Evolutionary conservation across 2,113 vertebrate genomes (phyloP).

Genomic region (Cyanistes caeruleus): DNA sequence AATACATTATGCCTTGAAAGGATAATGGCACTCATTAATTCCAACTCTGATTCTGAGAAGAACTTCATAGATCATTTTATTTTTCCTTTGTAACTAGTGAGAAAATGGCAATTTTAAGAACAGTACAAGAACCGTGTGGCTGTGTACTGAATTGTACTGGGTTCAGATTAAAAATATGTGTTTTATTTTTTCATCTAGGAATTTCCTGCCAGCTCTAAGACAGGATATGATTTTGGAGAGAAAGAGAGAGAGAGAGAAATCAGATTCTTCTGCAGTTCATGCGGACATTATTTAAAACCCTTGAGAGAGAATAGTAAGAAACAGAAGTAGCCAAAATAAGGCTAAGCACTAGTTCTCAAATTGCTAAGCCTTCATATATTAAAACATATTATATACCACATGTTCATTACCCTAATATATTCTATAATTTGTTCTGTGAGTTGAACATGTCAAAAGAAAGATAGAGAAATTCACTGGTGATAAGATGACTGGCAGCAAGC

Average conservation of each 20-base stretch:
- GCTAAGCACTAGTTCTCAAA: constrained; percentile 11
- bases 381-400: not conserved
- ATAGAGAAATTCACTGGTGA: not conserved
- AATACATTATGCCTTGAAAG: not conserved
- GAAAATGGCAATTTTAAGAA: not conserved
- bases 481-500: not conserved
- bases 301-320: constrained; percentile 5
- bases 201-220: not conserved
- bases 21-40: not conserved
- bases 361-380: constrained; percentile 7
- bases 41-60: not conserved
- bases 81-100: not conserved
- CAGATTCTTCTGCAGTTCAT: not conserved
- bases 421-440: constrained; percentile 8
- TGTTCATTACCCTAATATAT: not conserved
- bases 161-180: not conserved
- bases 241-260: not conserved
- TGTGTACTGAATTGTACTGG: not conserved
- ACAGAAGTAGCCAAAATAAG: constrained; percentile 41
- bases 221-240: constrained; percentile 39
- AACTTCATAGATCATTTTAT: not conserved
- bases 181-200: not conserved
- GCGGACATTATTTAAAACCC: not conserved
- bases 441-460: not conserved
- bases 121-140: not conserved